phyloP scores from a whole-genome alignment of 2,888 invertebrate genomes.

The Macrophya alboannulata region DNA sequence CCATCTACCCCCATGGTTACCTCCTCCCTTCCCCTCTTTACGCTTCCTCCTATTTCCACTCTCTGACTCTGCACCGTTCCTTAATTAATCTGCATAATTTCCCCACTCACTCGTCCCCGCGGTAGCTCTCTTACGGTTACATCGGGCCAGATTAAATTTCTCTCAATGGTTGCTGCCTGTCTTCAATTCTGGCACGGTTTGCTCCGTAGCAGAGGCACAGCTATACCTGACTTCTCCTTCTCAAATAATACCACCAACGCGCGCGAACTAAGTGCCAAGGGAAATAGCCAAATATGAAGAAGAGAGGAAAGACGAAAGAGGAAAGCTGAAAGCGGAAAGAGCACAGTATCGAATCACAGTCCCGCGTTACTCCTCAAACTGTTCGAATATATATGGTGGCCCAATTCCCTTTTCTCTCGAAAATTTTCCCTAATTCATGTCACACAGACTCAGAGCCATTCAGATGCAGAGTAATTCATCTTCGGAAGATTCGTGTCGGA shows the following conservation, averaged over 20 bases:
- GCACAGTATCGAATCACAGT: not conserved
- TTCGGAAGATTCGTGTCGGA: too few species aligned
- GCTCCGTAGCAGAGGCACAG: not conserved
- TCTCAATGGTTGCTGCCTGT: constrained; percentile 56
- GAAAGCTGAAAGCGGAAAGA: not conserved
- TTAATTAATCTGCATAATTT: constrained; percentile 72
- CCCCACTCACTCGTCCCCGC: constrained; percentile 65
- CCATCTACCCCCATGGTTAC: constrained; percentile 47
- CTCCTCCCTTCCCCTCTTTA: constrained; percentile 32
- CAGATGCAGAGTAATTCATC: too few species aligned
- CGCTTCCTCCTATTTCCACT: constrained; percentile 39
- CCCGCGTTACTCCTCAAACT: not conserved
- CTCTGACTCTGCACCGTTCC: constrained; percentile 64
- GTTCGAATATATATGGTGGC: not conserved
- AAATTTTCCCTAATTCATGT: not conserved
- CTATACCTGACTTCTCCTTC: not conserved
- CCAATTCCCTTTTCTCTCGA: not conserved
- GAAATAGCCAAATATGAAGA: not conserved
- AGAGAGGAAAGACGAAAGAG: not conserved
- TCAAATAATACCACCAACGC: not conserved
- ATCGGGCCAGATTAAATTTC: constrained; percentile 68
- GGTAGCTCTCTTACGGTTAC: constrained; percentile 65
- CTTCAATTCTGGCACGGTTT: not conserved
- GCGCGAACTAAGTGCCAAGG: not conserved
- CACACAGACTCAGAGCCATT: not conserved